Conservation (phyloP, 2,888 invertebrate genomes). For the Cylloceria caligata region DNA sequence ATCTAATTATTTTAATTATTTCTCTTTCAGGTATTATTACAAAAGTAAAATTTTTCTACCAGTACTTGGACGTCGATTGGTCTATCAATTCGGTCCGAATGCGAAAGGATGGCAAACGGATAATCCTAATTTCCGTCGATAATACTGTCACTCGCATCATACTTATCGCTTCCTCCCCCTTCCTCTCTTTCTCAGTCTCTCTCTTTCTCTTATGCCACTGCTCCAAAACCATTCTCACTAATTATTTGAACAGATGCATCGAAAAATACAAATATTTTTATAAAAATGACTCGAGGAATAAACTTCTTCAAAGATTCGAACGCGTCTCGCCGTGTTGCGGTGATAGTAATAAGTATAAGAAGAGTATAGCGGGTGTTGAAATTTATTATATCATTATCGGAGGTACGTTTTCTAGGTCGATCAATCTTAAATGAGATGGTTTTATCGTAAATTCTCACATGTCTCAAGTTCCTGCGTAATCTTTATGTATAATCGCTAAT, state of each 20-base stretch:
- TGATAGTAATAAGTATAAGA: constrained; percentile 12
- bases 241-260: constrained; percentile 40
- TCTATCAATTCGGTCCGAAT: constrained; percentile 93
- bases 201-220: background rate
- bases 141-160: background rate
- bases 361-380: constrained; percentile 21
- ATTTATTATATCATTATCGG: constrained; percentile 54
- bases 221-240: background rate
- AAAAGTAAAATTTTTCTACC: constrained; percentile 91
- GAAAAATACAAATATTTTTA: constrained; percentile 34
- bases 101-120: constrained; percentile 91
- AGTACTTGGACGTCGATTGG: constrained; percentile 91
- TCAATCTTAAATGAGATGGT: constrained; percentile 36
- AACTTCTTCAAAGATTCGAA: constrained; percentile 17
- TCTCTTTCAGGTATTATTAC: constrained; percentile 90
- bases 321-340: background rate
- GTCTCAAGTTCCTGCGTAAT: constrained; percentile 29
- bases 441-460: constrained; percentile 36
- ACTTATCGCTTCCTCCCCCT: too few relatives aligned
- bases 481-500: constrained; percentile 45
- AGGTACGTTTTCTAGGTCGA: constrained; percentile 61
- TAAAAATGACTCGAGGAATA: constrained; percentile 40
- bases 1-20: background rate
- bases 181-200: too few relatives aligned
- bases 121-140: constrained; percentile 86